These are phyloP conservation scores for Andrena bucephala DNA, from an alignment of 2,888 invertebrate species.

Conservation along the genomic window DNA sequence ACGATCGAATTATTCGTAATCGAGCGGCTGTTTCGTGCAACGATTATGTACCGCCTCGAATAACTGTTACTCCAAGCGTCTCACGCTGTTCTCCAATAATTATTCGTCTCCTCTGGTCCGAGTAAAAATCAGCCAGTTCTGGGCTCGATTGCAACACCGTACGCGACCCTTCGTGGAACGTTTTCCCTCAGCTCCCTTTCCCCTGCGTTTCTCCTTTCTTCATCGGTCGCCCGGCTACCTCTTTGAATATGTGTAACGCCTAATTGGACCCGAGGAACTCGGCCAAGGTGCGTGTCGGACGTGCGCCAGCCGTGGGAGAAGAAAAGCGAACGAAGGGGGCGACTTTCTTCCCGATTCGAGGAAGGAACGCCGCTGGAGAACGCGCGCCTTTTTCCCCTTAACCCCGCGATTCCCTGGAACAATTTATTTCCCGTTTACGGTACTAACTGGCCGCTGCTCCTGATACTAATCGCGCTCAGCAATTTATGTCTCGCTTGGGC, in stretches of 20 bases:
- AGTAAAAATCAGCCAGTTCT: neutral
- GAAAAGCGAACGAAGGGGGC: slow-evolving; percentile 66
- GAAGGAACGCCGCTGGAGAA: slow-evolving; percentile 13
- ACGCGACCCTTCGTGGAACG: slow-evolving; percentile 29
- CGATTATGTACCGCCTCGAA: neutral
- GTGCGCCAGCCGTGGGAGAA: slow-evolving; percentile 73
- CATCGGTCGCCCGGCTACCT: slow-evolving; percentile 10
- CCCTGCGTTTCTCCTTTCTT: slow-evolving; percentile 30
- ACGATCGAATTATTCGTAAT: slow-evolving; percentile 24
- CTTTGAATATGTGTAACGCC: slow-evolving; percentile 62
- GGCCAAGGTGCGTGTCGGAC: slow-evolving; percentile 72
- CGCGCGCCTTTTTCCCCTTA: slow-evolving; percentile 17
- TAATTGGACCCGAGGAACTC: slow-evolving; percentile 68
- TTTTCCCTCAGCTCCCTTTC: slow-evolving; percentile 25
- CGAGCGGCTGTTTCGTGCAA: slow-evolving; percentile 12
- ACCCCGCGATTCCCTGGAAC: neutral
- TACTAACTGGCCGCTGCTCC: slow-evolving; percentile 1
- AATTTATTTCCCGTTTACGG: slow-evolving; percentile 21
- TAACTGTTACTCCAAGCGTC: slow-evolving; percentile 27
- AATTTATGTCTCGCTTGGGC: neutral
- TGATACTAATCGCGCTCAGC: neutral
- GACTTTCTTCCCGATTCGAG: slow-evolving; percentile 53
- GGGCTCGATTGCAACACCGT: neutral
- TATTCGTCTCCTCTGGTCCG: neutral
- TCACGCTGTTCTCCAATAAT: slow-evolving; percentile 18